Evolutionary conservation across 1,140 invertebrate genomes (phyloP).

Genomic region (Homarus americanus): DNA sequence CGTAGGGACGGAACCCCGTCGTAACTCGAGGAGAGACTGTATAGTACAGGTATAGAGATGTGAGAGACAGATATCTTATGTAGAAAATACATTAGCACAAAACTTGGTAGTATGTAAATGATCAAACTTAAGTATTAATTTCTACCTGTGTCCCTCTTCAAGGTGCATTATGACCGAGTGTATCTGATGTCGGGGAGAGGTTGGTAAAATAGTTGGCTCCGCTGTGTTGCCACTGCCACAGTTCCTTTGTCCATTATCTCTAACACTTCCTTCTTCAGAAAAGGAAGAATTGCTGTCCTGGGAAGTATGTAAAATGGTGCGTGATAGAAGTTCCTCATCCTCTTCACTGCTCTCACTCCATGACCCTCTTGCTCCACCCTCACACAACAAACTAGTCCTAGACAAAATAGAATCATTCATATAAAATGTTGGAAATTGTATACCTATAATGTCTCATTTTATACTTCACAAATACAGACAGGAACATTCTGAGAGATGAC

Average conservation of each 20-base stretch:
- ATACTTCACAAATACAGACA: no score
- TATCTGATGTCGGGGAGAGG: slow-evolving; percentile 55
- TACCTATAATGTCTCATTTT: no score
- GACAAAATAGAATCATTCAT: not conserved
- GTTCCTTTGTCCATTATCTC: not conserved
- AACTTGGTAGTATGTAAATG: not conserved
- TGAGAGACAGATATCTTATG: no score
- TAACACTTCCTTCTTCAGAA: slow-evolving; percentile 8
- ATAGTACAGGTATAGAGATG: no score
- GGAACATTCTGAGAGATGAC: no score
- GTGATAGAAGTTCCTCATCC: slow-evolving; percentile 62
- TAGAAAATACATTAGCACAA: not conserved
- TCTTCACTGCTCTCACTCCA: slow-evolving; percentile 40
- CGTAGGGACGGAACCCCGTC: no score
- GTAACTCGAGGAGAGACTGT: no score
- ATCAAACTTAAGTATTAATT: no score
- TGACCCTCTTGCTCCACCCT: not conserved
- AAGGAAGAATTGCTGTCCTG: slow-evolving; percentile 14
- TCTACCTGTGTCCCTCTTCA: slow-evolving; percentile 59
- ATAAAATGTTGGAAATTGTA: no score
- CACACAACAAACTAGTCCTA: slow-evolving; percentile 48
- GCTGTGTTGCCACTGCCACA: not conserved
- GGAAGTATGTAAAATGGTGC: slow-evolving; percentile 51
- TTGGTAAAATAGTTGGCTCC: slow-evolving; percentile 52
- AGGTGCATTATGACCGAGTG: slow-evolving; percentile 63